Base-by-base conservation (phyloP, 2,888 invertebrate species). In the Drepana falcataria region DNA sequence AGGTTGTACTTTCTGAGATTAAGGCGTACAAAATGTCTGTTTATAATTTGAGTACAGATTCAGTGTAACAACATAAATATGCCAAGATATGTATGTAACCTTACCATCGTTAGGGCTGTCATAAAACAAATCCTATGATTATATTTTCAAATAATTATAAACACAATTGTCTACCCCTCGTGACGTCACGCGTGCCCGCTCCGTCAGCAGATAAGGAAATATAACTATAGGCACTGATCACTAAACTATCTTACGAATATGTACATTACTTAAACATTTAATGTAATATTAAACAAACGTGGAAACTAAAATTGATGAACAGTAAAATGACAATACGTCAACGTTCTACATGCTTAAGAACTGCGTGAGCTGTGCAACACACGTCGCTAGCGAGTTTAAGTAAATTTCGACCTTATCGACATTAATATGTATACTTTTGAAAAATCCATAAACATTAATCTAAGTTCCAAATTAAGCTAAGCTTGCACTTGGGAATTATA, bases 241-340 rank as follows among this genome's bases (percentile, higher is more conserved):
- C 69, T 78, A 79, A 64, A 59, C 69, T 78, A 78, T 55, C 52
- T 55, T 59, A 73, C 69, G 56, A 69, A 72, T 79, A 75, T 80
- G 66, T 78, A 75, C 77, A 79, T 66, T 64, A 63, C 68, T 59
- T 63, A 53, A 58, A 61, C 56, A 66, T 64, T 51, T 64, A 66
- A 60, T 70, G 59, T 21, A 21, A 21, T 21, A 21, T 21, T 21
- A 21, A 21, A 21, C 21, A 21, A 21, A 21, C 21, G 21, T 21
- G 21, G 21, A 21, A 21, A 21, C 21, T 21, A 21, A 21, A 21
- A 21, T 21, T 21, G 21, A 21, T 21, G 1, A 21, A 21, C 21
- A 21, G 9, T 44, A 9, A 44, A 44, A 44, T 44, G 44, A 44
- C 9, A 44, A 44, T 9, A 44, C 44, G 9, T 6, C 6, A 1